Evolutionary conservation across 92 coral and sea anemone genomes (phyloP).

Genomic region (Epizoanthus scotinus): DNA sequence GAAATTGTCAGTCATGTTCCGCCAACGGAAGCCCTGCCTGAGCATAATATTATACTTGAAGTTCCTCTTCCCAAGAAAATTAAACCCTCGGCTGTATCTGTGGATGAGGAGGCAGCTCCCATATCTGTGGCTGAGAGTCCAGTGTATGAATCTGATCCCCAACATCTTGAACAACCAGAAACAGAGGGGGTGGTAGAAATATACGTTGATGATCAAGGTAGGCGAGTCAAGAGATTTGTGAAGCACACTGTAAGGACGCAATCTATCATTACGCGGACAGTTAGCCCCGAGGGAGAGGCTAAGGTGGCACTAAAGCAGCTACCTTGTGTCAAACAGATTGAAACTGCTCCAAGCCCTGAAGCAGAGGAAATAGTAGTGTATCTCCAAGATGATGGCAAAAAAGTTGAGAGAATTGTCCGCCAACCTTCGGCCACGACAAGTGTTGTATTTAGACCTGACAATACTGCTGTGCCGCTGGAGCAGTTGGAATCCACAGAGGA

Average conservation of each 20-base stretch:
- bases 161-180: constrained; percentile 12
- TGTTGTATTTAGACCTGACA: constrained; percentile 8
- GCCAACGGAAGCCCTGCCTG: too few species aligned
- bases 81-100: constrained; percentile 12
- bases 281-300: not conserved
- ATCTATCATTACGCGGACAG: constrained; percentile 30
- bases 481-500: not conserved
- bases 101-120: constrained; percentile 20
- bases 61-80: not conserved
- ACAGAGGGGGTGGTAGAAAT: constrained; percentile 35
- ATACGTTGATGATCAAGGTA: constrained; percentile 45
- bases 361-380: constrained; percentile 20
- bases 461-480: not conserved
- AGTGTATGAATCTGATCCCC: constrained; percentile 26
- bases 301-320: constrained; percentile 19
- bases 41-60: too few species aligned
- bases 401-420: constrained; percentile 30
- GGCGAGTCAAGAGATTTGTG: constrained; percentile 50
- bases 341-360: constrained; percentile 7
- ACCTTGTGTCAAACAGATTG: constrained; percentile 29
- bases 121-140: constrained; percentile 11
- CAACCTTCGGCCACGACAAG: constrained; percentile 23
- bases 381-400: constrained; percentile 15
- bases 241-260: constrained; percentile 47
- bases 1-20: too few species aligned